phyloP scores from a whole-genome alignment of 2,888 invertebrate genomes.

The Nezara viridula region DNA sequence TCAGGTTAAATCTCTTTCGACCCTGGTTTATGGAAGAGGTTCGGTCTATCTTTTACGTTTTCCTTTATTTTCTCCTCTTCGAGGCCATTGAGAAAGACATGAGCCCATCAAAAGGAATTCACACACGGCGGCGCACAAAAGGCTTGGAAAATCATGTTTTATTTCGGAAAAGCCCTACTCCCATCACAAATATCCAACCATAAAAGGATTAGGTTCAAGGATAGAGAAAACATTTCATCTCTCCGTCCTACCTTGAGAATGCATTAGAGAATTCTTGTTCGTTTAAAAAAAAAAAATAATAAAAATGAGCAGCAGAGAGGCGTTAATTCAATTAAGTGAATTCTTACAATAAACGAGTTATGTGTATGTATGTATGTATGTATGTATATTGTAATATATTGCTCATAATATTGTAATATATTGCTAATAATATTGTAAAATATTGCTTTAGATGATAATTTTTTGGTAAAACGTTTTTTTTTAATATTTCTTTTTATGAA shows the following conservation, averaged over 20 bases:
- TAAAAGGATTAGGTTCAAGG: background rate
- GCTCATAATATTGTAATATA: no score
- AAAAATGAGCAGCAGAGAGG: no score
- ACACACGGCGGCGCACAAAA: background rate
- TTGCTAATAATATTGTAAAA: no score
- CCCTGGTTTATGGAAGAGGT: background rate
- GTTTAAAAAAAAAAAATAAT: background rate
- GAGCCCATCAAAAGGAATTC: constrained; percentile 38
- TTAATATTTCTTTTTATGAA: no score
- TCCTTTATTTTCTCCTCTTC: background rate
- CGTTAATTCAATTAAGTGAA: no score
- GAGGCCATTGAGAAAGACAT: constrained; percentile 11
- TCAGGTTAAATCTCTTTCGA: constrained; percentile 33
- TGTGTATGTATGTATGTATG: no score
- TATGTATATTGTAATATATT: no score
- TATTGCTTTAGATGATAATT: no score
- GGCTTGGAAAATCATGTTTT: constrained; percentile 4
- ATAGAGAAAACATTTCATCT: background rate
- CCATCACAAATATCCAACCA: background rate
- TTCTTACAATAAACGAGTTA: no score
- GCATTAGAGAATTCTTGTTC: background rate
- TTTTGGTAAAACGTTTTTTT: no score
- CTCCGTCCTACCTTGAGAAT: background rate
- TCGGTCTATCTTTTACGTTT: constrained; percentile 16
- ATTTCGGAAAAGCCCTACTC: constrained; percentile 1